phyloP scores from a whole-genome alignment of 2,797 vertebrate species.

The Telmatherina bonti region DNA sequence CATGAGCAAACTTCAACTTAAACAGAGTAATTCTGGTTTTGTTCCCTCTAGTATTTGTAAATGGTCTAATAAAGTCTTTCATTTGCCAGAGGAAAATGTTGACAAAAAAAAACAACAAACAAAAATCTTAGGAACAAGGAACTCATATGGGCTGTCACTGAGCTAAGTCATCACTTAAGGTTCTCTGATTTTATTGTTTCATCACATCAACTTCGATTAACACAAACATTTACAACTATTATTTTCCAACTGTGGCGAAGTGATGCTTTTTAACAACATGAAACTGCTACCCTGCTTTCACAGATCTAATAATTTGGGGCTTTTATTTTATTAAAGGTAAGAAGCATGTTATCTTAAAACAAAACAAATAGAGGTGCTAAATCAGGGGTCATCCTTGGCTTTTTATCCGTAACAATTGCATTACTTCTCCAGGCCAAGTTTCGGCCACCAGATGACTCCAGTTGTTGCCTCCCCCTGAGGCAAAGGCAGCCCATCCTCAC shows the following conservation, averaged over 20 bases:
- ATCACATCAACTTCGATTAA: constrained; percentile 29
- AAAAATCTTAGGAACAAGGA: constrained; percentile 6
- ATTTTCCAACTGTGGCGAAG: neutral
- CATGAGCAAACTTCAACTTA: constrained; percentile 4
- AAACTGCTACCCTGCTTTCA: neutral
- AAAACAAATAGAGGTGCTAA: constrained; percentile 24
- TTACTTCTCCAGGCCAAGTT: constrained; percentile 61
- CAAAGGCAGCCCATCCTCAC: constrained; percentile 60
- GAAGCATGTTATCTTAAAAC: constrained; percentile 21
- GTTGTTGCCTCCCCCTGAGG: constrained; percentile 64
- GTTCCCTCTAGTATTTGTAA: constrained; percentile 29
- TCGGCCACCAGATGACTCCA: constrained; percentile 71
- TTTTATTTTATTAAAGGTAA: neutral
- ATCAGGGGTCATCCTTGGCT: constrained; percentile 52
- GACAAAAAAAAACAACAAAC: constrained; percentile 13
- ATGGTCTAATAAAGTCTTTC: constrained; percentile 41
- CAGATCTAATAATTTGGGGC: neutral
- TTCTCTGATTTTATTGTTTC: constrained; percentile 23
- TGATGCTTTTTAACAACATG: neutral
- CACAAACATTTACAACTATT: constrained; percentile 17
- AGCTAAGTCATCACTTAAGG: constrained; percentile 21
- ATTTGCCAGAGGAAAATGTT: constrained; percentile 32
- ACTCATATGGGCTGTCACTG: constrained; percentile 27
- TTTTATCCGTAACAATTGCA: constrained; percentile 58
- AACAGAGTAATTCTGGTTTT: constrained; percentile 29